A percentile compares a stretch with the other conserved stretches of the same genome.
Conservation (phyloP, 2,888 invertebrate genomes). For the Agriopis marginaria region DNA sequence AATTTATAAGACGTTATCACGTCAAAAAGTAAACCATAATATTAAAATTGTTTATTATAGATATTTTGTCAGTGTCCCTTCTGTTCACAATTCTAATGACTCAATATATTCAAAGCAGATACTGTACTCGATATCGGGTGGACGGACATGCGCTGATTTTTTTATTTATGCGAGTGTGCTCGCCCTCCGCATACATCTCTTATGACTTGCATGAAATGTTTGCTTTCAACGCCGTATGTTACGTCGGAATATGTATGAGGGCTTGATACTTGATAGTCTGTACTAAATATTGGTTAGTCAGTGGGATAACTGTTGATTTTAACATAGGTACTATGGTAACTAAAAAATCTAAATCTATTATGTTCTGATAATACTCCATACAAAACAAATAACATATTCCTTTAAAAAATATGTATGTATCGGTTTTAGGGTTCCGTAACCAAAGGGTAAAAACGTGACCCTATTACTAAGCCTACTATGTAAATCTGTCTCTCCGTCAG, state of each 20-base stretch:
- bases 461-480: too few species aligned
- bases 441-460: too few species aligned
- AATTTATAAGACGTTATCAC: too few species aligned
- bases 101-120: constrained; percentile 47
- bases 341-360: too few species aligned
- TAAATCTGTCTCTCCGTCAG: too few species aligned
- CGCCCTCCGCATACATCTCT: constrained; percentile 39
- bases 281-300: constrained; percentile 42
- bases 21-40: too few species aligned
- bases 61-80: constrained; percentile 18
- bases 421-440: too few species aligned
- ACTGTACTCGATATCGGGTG: constrained; percentile 39
- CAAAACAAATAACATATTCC: too few species aligned
- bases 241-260: constrained; percentile 35
- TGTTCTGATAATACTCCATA: too few species aligned
- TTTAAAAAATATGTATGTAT: too few species aligned
- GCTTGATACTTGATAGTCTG: constrained; percentile 31
- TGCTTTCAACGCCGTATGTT: constrained; percentile 35
- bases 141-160: constrained; percentile 48
- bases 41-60: too few species aligned
- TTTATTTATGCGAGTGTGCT: constrained; percentile 47
- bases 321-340: not conserved
- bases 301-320: constrained; percentile 36
- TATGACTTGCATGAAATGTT: constrained; percentile 37
- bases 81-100: constrained; percentile 43